phyloP scores from a whole-genome alignment of 2,888 invertebrate genomes.

The Steinernema carpocapsae region DNA sequence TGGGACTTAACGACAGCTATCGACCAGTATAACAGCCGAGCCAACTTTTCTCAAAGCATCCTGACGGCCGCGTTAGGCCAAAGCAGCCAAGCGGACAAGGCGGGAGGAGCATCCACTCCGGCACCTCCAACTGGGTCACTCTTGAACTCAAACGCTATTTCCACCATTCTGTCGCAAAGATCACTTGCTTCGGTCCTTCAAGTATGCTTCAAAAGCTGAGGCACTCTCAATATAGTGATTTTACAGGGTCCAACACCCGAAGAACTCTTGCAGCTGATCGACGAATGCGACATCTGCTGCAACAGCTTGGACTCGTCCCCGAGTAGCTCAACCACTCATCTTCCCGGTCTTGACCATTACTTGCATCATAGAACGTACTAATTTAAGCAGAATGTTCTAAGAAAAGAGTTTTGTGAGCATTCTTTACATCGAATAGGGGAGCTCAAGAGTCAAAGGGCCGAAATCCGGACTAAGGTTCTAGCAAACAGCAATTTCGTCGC shows the following conservation, averaged over 20 bases:
- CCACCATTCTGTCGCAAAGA: slow-evolving; percentile 1
- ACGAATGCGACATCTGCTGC: slow-evolving; percentile 84
- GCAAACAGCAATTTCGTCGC: no score
- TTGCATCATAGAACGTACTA: slow-evolving; percentile 31
- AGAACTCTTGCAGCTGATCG: slow-evolving; percentile 86
- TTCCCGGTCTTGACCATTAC: slow-evolving; percentile 39
- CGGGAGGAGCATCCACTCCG: slow-evolving; percentile 33
- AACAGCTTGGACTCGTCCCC: slow-evolving; percentile 80
- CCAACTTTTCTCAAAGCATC: slow-evolving; percentile 22
- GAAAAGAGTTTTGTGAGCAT: no score
- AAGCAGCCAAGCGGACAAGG: slow-evolving; percentile 1
- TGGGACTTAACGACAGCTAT: slow-evolving; percentile 97
- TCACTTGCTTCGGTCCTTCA: slow-evolving; percentile 27
- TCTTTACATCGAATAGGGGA: no score
- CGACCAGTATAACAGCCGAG: slow-evolving; percentile 75
- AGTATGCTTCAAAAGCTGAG: not conserved
- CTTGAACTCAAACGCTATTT: slow-evolving; percentile 33
- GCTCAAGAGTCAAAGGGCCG: no score
- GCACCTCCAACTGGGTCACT: slow-evolving; percentile 37
- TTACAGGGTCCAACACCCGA: slow-evolving; percentile 81
- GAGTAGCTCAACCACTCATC: slow-evolving; percentile 69
- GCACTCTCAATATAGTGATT: not conserved
- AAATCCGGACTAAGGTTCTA: no score
- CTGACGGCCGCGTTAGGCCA: slow-evolving; percentile 9
- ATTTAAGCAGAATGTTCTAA: not conserved